Conservation (phyloP, 92 coral and sea anemone genomes). For the Parazoanthus swiftii region DNA sequence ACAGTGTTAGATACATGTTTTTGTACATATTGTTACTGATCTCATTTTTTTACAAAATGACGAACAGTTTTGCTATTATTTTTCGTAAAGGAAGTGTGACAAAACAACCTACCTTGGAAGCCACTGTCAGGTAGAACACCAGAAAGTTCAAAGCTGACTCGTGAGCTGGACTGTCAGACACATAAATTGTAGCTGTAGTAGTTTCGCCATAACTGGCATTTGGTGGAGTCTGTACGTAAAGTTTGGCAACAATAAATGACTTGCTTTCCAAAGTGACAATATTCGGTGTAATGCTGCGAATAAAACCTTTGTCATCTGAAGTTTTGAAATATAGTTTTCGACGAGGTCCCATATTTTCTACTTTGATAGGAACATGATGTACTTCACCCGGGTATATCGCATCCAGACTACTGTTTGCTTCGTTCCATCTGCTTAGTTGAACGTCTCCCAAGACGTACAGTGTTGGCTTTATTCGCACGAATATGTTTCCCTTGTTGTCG, state of each 20-base stretch:
- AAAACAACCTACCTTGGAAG: conserved; percentile 47
- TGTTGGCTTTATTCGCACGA: conserved; percentile 49
- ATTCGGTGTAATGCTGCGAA: conserved; percentile 3
- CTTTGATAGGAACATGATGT: conserved; percentile 36
- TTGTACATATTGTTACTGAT: no score
- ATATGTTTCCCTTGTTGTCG: conserved; percentile 26
- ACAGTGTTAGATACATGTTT: no score
- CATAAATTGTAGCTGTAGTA: conserved; percentile 54
- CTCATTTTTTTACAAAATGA: background rate
- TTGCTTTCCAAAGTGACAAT: conserved; percentile 10
- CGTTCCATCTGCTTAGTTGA: conserved; percentile 29
- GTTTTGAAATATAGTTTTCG: conserved; percentile 41
- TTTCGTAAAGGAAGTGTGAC: background rate
- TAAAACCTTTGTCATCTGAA: conserved; percentile 41
- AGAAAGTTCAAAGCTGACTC: conserved; percentile 39
- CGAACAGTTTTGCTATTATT: background rate
- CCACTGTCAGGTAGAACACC: conserved; percentile 58
- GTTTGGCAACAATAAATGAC: background rate
- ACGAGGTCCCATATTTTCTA: conserved; percentile 43
- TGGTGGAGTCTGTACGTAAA: conserved; percentile 23
- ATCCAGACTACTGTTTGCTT: background rate
- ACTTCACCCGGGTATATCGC: conserved; percentile 47
- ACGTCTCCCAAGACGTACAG: conserved; percentile 37
- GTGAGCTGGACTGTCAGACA: conserved; percentile 39
- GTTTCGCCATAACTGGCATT: conserved; percentile 52